These are phyloP conservation scores for Acanthochromis polyacanthus DNA, from an alignment of 2,113 vertebrate genomes.

Conservation along the genomic window DNA sequence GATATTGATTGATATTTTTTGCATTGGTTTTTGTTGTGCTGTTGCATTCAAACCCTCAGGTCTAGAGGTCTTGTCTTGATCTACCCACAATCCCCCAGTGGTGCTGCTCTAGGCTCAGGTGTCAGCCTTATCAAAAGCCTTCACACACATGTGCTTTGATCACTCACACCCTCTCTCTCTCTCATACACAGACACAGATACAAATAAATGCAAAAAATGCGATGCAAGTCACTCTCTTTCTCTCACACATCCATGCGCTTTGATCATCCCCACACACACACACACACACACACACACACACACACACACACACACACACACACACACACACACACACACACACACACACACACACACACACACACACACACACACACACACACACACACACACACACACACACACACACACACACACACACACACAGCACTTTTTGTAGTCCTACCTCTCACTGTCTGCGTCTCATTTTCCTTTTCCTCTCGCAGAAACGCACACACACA, in stretches of 20 bases:
- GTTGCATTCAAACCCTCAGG: constrained; percentile 65
- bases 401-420: constrained; percentile 15
- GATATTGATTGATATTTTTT: constrained; percentile 73
- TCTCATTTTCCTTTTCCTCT: constrained; percentile 42
- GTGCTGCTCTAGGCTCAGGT: constrained; percentile 70
- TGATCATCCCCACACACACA: constrained; percentile 69
- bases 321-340: constrained; percentile 1
- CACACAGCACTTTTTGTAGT: constrained; percentile 34
- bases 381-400: constrained; percentile 24
- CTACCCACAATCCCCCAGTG: constrained; percentile 73
- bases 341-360: constrained; percentile 24
- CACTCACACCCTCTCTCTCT: constrained; percentile 50
- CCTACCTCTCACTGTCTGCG: constrained; percentile 31
- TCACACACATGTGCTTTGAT: constrained; percentile 74
- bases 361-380: constrained; percentile 23
- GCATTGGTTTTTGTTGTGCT: constrained; percentile 69
- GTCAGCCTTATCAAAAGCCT: constrained; percentile 73
- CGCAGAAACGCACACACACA: constrained; percentile 13
- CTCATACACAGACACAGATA: constrained; percentile 32
- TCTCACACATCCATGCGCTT: constrained; percentile 61
- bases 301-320: constrained; percentile 15
- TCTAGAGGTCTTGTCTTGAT: constrained; percentile 76
- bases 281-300: constrained; percentile 23
- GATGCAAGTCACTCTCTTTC: constrained; percentile 60
- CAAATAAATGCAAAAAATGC: constrained; percentile 54